Conservation (phyloP, 2,888 invertebrate species). For the Linyphia triangularis region DNA sequence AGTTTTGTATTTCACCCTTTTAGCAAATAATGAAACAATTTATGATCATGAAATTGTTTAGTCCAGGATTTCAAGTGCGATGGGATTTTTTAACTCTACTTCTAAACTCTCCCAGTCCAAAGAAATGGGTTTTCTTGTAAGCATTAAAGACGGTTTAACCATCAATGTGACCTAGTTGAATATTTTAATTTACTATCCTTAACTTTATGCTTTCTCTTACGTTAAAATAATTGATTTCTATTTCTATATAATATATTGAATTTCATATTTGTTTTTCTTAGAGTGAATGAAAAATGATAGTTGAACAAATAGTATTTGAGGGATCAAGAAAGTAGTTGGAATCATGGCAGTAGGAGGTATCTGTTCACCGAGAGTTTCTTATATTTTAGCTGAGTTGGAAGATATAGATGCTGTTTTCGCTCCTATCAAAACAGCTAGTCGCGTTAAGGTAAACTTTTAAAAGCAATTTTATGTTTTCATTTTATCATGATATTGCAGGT, state of each 20-base stretch:
- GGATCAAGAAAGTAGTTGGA: not conserved
- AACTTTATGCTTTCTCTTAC: not conserved
- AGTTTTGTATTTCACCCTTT: not conserved
- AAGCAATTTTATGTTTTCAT: no score
- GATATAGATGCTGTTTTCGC: slow-evolving; percentile 67
- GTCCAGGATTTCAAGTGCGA: slow-evolving; percentile 44
- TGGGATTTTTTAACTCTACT: slow-evolving; percentile 22
- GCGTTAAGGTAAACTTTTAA: slow-evolving; percentile 71
- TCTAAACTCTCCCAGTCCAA: not conserved
- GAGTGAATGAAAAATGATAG: not conserved
- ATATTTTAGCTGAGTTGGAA: slow-evolving; percentile 71
- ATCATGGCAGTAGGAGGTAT: slow-evolving; percentile 62
- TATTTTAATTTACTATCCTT: no score
- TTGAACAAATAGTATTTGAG: not conserved
- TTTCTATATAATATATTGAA: not conserved
- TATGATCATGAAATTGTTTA: slow-evolving; percentile 33
- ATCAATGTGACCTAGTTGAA: not conserved
- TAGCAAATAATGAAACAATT: not conserved
- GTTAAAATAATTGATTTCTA: not conserved
- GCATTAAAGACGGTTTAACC: not conserved
- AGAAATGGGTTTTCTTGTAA: not conserved
- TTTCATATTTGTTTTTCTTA: not conserved
- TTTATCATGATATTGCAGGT: no score
- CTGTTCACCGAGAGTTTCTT: slow-evolving; percentile 53
- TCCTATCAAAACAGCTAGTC: slow-evolving; percentile 67